Evolutionary conservation across 2,113 vertebrate genomes (phyloP), one percentile per base, ranked within the genome.

Genomic region (Trematocara macrostoma): DNA sequence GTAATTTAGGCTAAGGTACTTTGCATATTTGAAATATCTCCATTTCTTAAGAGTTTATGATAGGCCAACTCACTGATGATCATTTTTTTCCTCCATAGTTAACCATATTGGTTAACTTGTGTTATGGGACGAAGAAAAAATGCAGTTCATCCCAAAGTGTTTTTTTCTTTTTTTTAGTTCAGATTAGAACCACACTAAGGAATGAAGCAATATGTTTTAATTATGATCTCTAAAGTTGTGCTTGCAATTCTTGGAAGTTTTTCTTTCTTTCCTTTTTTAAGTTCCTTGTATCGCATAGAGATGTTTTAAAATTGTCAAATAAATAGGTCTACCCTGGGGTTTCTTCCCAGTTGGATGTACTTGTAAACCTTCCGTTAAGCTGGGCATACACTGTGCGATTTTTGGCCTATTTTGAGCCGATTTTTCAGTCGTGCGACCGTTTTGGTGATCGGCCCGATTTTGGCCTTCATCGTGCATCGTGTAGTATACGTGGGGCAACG

Each of bases 111-210:
- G 20, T 69, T 42, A 42, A 42, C 1, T 26, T 42, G 11, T 42
- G n/a, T 71, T 0, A 26, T 74, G 23, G 5, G 40, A 47, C 69
- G 10, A 29, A 47, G 9, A 47, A 7, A 47, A 47, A 74, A 74
- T 47, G 8, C 40, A 26, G 9, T 16, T 74, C 0, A 10, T 71
- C 0, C 14, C 40, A 4, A 16, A 67, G 10, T 14, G 14, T 8
- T 5, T 26, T 8, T 26, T 20, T 67, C 4, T n/a, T 1, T 35
- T 18, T 31, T 6, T 31, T 31, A 26, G 0, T 7, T 74, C 40
- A 16, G 14, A 74, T 15, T 47, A 45, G 67, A 76, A 3, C 15
- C 42, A 76, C 42, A 18, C 16, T 76, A 64, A 38, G 34, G 34
- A 64, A 38, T 64, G 34, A 31, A 49, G 31, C 4, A n/a, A 11